Conservation (phyloP, 2,797 vertebrate genomes). For the Periparus ater region DNA sequence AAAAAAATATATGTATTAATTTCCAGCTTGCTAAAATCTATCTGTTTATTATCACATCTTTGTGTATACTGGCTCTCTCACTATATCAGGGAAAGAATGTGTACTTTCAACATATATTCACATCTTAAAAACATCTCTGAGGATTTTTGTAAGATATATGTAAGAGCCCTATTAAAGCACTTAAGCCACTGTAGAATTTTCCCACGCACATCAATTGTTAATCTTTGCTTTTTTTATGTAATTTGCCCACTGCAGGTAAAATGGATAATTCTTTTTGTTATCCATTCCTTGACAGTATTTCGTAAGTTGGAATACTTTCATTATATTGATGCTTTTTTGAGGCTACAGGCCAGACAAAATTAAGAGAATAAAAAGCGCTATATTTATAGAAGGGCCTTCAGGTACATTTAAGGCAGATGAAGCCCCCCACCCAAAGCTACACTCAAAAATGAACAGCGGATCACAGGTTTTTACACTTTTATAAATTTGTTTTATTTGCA, state of each 20-base stretch:
- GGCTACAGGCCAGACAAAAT: background rate
- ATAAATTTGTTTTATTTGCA: background rate
- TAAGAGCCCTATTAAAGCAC: background rate
- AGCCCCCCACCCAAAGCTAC: background rate
- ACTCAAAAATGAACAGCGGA: rapidly evolving
- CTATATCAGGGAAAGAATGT: background rate
- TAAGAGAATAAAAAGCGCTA: background rate
- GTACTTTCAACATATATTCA: background rate
- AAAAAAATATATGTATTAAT: background rate
- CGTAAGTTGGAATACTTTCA: background rate
- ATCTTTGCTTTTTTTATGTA: background rate
- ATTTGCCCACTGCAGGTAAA: background rate
- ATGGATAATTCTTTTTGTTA: background rate
- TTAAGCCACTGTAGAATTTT: background rate
- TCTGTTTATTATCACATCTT: background rate
- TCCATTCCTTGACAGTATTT: background rate
- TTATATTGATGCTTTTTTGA: background rate
- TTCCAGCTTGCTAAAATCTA: background rate
- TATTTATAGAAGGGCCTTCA: background rate
- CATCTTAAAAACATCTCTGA: background rate
- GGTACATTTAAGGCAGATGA: background rate
- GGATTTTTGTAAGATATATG: background rate
- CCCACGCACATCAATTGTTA: background rate
- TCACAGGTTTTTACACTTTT: background rate
- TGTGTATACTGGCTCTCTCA: background rate